A percentile compares a stretch with the other conserved stretches of the same genome.
phyloP scores from a whole-genome alignment of 2,888 invertebrate genomes.

The Idaea biselata region DNA sequence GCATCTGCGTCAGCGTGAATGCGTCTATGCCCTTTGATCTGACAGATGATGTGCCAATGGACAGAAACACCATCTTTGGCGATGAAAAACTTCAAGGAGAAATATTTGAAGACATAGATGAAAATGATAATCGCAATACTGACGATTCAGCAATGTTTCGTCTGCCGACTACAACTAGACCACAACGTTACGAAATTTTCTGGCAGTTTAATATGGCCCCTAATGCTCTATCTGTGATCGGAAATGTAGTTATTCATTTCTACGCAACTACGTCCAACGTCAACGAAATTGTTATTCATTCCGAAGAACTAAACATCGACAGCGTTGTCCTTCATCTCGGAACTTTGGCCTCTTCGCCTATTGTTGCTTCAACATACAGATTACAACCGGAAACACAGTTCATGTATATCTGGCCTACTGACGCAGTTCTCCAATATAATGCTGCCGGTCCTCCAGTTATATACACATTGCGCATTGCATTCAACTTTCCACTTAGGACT shows the following conservation, averaged over 20 bases:
- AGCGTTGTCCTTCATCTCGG: constrained; percentile 61
- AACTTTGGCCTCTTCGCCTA: constrained; percentile 22
- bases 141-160: constrained; percentile 49
- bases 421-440: constrained; percentile 33
- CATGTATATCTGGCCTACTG: constrained; percentile 38
- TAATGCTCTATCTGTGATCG: constrained; percentile 44
- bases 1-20: constrained; percentile 34
- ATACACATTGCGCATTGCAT: constrained; percentile 50
- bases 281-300: constrained; percentile 58
- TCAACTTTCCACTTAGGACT: constrained; percentile 48
- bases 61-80: constrained; percentile 62
- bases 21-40: constrained; percentile 32
- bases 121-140: constrained; percentile 25
- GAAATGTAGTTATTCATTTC: constrained; percentile 57
- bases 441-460: constrained; percentile 23
- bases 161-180: constrained; percentile 73
- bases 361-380: constrained; percentile 26
- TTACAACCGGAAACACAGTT: constrained; percentile 47
- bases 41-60: constrained; percentile 26
- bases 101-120: constrained; percentile 55
- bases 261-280: constrained; percentile 48
- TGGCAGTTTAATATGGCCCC: constrained; percentile 62
- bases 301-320: constrained; percentile 46
- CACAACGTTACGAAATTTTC: constrained; percentile 72
- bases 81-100: constrained; percentile 62